phyloP scores from a whole-genome alignment of 1,140 invertebrate genomes.

The Eriocheir sinensis region DNA sequence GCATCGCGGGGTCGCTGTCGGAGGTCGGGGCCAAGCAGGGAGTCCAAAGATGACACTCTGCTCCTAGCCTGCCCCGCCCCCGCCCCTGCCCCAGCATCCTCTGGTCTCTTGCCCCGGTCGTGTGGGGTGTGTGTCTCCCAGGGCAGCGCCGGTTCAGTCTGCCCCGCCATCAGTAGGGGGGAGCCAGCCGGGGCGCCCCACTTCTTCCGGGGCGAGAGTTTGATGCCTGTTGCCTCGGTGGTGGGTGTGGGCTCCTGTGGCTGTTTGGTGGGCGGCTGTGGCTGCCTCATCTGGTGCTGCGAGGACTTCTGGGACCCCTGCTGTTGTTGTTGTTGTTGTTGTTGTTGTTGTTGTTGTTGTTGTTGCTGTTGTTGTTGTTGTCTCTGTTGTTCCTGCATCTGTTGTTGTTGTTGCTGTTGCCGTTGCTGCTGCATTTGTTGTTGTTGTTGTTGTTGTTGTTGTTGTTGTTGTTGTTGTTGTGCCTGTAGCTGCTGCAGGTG shows the following conservation, averaged over 20 bases:
- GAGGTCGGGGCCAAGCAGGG: background rate
- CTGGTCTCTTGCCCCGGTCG: background rate
- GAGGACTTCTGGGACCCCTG: constrained; percentile 46
- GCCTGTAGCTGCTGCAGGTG: constrained; percentile 71
- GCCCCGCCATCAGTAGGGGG: constrained; percentile 63
- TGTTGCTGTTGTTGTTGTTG: constrained; percentile 63
- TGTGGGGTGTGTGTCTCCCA: background rate
- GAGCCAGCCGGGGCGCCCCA: constrained; percentile 70
- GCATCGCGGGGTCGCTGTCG: too few relatives aligned
- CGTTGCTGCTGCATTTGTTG: constrained; percentile 63
- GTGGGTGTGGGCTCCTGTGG: constrained; percentile 75
- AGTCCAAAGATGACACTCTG: background rate
- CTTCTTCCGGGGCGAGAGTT: constrained; percentile 70
- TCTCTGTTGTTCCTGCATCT: constrained; percentile 62
- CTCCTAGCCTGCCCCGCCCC: constrained; percentile 8
- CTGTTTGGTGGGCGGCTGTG: constrained; percentile 43
- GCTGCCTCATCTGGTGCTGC: constrained; percentile 73
- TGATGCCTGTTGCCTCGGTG: constrained; percentile 33
- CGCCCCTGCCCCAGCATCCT: background rate
- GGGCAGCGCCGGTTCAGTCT: constrained; percentile 48
- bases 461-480: constrained; percentile 64
- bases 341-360: constrained; percentile 54
- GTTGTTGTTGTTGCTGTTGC: constrained; percentile 57
- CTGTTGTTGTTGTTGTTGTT: constrained; percentile 63
- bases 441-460: constrained; percentile 63